phyloP scores from a whole-genome alignment of 2,797 vertebrate species.

The Aselliscus stoliczkanus region DNA sequence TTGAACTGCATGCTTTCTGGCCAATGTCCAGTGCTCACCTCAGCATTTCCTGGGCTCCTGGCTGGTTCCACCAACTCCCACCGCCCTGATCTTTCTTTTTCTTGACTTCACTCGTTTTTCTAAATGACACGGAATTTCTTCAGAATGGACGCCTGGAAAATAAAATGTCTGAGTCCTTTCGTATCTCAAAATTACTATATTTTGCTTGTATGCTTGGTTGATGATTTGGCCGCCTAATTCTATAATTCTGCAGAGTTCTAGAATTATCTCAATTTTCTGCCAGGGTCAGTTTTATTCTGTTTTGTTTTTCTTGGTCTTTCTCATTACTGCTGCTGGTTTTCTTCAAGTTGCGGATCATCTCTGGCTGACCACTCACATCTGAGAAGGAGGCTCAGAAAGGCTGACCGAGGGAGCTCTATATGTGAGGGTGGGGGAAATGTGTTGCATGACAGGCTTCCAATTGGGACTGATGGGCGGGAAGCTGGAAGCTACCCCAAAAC shows the following conservation, averaged over 20 bases:
- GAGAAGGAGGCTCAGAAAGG: background rate
- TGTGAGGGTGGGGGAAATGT: background rate
- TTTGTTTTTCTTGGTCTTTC: slow-evolving; percentile 41
- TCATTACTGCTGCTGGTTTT: background rate
- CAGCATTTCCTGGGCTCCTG: background rate
- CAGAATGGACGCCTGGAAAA: background rate
- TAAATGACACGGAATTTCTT: background rate
- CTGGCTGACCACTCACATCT: background rate
- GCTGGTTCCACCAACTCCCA: background rate
- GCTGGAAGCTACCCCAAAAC: background rate
- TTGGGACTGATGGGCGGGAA: background rate
- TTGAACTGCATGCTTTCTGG: background rate
- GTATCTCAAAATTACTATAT: background rate
- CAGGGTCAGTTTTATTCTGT: background rate
- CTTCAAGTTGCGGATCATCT: background rate
- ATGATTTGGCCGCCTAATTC: background rate
- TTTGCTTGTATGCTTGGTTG: background rate
- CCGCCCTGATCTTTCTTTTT: background rate
- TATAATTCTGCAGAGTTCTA: background rate
- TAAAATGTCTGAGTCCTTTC: background rate
- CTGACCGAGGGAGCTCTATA: rapidly evolving
- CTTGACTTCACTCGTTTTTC: background rate
- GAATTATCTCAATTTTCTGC: background rate
- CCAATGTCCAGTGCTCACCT: rapidly evolving
- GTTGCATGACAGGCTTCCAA: rapidly evolving